phyloP scores from a whole-genome alignment of 2,113 vertebrate species.

The Parotia lawesii region DNA sequence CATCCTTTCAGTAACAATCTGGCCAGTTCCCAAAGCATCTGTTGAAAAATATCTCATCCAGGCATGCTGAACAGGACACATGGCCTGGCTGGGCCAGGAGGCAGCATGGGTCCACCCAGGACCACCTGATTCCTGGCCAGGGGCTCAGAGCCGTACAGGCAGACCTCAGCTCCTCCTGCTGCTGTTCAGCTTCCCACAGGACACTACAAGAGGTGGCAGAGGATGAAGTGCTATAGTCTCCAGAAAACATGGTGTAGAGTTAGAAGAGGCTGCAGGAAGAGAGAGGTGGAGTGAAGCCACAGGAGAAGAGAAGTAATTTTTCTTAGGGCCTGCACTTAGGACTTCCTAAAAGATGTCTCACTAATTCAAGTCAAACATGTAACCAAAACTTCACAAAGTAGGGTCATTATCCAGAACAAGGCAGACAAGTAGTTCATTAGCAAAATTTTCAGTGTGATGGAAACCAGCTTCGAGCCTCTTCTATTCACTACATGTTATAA shows the following conservation, averaged over 20 bases:
- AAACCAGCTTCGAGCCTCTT: neutral
- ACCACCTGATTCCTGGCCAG: rapidly evolving
- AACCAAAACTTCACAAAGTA: neutral
- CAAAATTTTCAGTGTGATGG: neutral
- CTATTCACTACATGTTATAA: neutral
- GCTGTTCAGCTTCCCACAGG: neutral
- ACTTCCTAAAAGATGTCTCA: neutral
- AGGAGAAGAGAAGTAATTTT: neutral
- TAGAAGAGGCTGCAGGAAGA: neutral
- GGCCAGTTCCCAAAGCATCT: neutral
- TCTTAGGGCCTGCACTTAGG: neutral
- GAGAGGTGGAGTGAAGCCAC: neutral
- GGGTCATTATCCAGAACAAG: neutral
- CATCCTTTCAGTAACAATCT: neutral
- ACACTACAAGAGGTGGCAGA: neutral
- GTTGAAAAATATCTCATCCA: neutral
- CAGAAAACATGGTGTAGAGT: rapidly evolving
- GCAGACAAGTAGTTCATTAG: neutral
- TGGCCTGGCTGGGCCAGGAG: neutral
- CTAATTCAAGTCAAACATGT: neutral
- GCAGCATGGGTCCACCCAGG: rapidly evolving
- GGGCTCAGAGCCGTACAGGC: neutral
- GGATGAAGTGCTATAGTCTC: neutral
- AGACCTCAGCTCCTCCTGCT: neutral
- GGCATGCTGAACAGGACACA: neutral